Evolutionary conservation across 2,797 vertebrate genomes (phyloP), one percentile per base, ranked within the genome.

Genomic region (Poliocrania exsul): DNA sequence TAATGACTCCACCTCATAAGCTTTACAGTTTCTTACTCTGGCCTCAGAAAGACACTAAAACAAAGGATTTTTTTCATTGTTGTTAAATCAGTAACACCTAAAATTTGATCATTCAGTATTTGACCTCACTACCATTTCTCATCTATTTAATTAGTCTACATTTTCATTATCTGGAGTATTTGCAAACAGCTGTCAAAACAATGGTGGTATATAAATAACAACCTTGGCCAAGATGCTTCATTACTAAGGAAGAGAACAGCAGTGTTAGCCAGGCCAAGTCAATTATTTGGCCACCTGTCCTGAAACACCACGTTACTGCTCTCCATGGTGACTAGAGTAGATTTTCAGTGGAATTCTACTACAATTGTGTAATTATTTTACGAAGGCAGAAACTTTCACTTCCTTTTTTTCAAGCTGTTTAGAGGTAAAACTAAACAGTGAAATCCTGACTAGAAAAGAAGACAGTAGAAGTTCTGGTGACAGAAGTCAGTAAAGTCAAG

Each of bases 121-220:
- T 82, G 47, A 94, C 31, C 69, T 89, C 23, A 40, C 19, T 7
- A 75, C 23, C 37, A 62, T 37, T 88, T 86, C 29, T 88, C 44
- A 87, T 83, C 50, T 51, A 40, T 50, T 74, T 90, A 75, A 65
- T 50, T 89, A 75, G 31, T 24, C 50, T 73, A 51, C 28, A 70
- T 78, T 81, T 91, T 81, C 44, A 70, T 60, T 85, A 93, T 78
- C 57, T 69, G 44, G 77, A 89, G 20, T 33, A 86, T 74, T 82
- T 91, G 71, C 85, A 87, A 94, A 89, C 79, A 95, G 79, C 62
- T 91, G 69, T 31, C 69, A 92, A 92, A 93, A 85, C 81, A 93
- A 54, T 2, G 2, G n/a, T 56, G 35, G 57, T n/a, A 15, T 42
- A 5, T 15, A 81, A 94, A 40, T 24, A 80, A 80, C 9, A 87